These are phyloP conservation scores for Ostrea edulis DNA, from an alignment of 1,140 invertebrate genomes.

Conservation along the genomic window DNA sequence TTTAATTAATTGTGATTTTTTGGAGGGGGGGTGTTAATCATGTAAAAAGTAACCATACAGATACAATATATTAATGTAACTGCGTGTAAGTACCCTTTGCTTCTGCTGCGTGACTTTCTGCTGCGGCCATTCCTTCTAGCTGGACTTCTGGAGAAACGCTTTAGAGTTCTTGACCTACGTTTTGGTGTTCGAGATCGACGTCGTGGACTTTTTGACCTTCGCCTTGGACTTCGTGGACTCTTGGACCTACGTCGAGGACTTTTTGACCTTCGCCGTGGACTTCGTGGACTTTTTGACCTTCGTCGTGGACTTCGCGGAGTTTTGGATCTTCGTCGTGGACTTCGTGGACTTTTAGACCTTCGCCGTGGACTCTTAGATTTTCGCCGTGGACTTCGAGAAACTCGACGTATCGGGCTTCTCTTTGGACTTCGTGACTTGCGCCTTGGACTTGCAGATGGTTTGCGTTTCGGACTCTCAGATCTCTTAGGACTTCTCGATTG, in stretches of 20 bases:
- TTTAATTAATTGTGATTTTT: no score
- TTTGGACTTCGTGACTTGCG: slow-evolving; percentile 23
- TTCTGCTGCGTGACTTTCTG: slow-evolving; percentile 47
- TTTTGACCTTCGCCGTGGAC: slow-evolving; percentile 11
- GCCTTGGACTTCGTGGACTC: neutral
- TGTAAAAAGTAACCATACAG: no score
- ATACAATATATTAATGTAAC: no score
- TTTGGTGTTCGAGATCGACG: neutral
- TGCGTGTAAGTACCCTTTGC: slow-evolving; percentile 47
- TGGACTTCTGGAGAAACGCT: slow-evolving; percentile 29
- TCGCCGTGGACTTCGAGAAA: neutral
- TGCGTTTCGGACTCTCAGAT: neutral
- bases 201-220: neutral
- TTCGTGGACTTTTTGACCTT: slow-evolving; percentile 14
- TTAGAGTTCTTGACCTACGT: slow-evolving; percentile 41
- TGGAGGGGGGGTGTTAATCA: no score
- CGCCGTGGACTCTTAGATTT: neutral
- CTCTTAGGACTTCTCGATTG: slow-evolving; percentile 31
- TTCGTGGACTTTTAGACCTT: neutral
- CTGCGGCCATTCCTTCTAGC: slow-evolving; percentile 41
- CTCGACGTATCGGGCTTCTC: slow-evolving; percentile 23
- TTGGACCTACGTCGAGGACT: slow-evolving; percentile 1
- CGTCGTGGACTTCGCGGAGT: slow-evolving; percentile 32
- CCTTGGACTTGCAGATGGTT: slow-evolving; percentile 27
- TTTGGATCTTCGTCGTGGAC: neutral